Evolutionary conservation across 1,140 invertebrate genomes (phyloP), one percentile per base, ranked within the genome.

Genomic region (Agraylea sexmaculata): DNA sequence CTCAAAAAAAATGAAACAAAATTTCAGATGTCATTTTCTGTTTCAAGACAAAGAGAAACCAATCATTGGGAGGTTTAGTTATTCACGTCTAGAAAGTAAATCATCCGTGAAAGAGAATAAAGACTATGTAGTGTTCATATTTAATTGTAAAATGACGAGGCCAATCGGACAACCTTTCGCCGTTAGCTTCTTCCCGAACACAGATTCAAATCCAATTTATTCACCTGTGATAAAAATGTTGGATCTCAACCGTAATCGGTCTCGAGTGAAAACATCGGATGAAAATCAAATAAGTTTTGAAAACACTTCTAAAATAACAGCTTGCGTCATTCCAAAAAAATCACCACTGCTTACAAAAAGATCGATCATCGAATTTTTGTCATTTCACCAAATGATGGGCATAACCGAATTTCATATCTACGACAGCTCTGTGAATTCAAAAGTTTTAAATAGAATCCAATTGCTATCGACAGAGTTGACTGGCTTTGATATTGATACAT

Each of bases 371-470:
- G 70, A 74, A 45, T 74, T 71, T 51, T 49, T 74, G 42, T 68
- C 69, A 10, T 74, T 66, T 47, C 70, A 74, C 46, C 66, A 66
- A 42, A 57, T 72, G 46, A 62, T 72, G 52, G 69, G 71, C 16
- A 57, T 72, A 8, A 60, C 71, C 43, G 59, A 62, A 23, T 74
- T 69, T 46, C 68, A 69, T 40, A 63, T 74, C 46, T 73, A 73
- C 53, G 60, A 67, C 32, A 66, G 64, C 48, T 64, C 66, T 54
- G 58, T 73, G 41, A 66, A 69, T n/a, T 59, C 69, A 53, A 64
- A 65, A 43, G 57, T 71, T 13, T 60, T 66, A 37, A 64, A 62
- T 49, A 58, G 68, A 43, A 44, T 74, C 22, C 63, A 59, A 46
- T 59, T 70, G 44, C 53, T 72, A 37, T 66, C 69, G n/a, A 44